phyloP scores from a whole-genome alignment of 2,888 invertebrate species.

The Colletes collaris region DNA sequence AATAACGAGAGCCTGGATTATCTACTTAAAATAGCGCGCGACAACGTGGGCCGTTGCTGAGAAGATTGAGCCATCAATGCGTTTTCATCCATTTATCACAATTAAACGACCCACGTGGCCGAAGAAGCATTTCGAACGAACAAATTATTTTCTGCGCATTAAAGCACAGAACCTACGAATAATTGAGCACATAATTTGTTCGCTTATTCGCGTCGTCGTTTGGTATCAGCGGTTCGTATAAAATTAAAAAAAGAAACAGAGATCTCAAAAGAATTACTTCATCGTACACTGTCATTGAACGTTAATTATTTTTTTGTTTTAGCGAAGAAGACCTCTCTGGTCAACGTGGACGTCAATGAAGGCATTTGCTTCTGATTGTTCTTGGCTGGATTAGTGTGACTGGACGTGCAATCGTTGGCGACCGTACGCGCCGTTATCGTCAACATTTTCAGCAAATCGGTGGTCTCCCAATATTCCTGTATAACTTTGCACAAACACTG shows the following conservation, averaged over 20 bases:
- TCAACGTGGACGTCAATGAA: conserved; percentile 84
- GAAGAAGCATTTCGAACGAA: neutral
- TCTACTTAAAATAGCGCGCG: neutral
- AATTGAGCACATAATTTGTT: too few relatives aligned
- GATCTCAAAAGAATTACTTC: neutral
- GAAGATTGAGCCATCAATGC: conserved; percentile 20
- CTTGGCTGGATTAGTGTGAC: conserved; percentile 67
- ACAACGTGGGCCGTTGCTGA: neutral
- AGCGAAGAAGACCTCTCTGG: conserved; percentile 80
- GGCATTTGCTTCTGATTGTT: conserved; percentile 84
- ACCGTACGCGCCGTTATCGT: conserved; percentile 84
- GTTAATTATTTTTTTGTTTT: neutral
- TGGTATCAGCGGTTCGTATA: too few relatives aligned
- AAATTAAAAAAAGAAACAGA: too few relatives aligned
- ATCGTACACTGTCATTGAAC: neutral
- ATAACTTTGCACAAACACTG: conserved; percentile 84
- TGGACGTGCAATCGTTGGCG: conserved; percentile 84
- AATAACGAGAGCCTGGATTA: conserved; percentile 5
- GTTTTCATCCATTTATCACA: neutral
- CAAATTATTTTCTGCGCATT: neutral
- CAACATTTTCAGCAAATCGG: conserved; percentile 84
- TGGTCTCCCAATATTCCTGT: conserved; percentile 80
- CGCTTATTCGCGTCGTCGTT: too few relatives aligned
- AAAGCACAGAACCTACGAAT: too few relatives aligned
- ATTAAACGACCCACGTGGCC: neutral